Evolutionary conservation across 2,797 vertebrate species (phyloP).

Genomic region (Petrocephalus schoutedeni): DNA sequence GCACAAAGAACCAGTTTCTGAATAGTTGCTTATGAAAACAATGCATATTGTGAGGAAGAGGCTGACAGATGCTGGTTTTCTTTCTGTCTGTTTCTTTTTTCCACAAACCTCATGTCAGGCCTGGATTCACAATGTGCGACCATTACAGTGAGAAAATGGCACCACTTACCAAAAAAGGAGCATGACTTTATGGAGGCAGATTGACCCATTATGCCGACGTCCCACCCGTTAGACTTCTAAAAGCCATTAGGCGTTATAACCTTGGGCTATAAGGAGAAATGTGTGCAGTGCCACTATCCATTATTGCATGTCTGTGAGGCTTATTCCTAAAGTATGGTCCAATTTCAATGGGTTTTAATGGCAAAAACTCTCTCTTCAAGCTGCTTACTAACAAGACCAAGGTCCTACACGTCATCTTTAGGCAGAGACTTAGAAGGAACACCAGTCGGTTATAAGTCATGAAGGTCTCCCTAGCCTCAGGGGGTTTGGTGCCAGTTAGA

Average conservation of each 20-base stretch:
- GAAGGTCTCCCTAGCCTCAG: not conserved
- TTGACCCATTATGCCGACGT: not conserved
- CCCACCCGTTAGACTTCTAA: conserved; percentile 1
- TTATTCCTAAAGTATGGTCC: not conserved
- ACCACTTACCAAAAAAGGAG: conserved; percentile 8
- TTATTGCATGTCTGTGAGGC: not conserved
- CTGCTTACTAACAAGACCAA: not conserved
- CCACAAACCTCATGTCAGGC: not conserved
- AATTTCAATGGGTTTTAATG: not conserved
- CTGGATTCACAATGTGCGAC: not conserved
- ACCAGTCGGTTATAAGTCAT: not conserved
- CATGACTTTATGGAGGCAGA: not conserved
- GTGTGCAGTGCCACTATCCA: not conserved
- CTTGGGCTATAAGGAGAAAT: not conserved
- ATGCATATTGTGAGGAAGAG: not conserved
- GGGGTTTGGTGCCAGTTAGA: not conserved
- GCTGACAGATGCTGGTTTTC: not conserved
- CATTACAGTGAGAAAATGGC: not conserved
- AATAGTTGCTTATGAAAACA: not conserved
- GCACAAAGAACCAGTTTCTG: not conserved
- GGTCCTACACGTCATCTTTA: not conserved
- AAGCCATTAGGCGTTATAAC: not conserved
- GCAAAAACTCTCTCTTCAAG: not conserved
- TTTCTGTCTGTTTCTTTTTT: not conserved
- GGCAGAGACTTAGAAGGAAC: not conserved